Percentiles rank a stretch among this genome's conserved stretches.
Evolutionary conservation across 2,888 invertebrate species (phyloP).

Genomic region (Eupithecia insigniata): DNA sequence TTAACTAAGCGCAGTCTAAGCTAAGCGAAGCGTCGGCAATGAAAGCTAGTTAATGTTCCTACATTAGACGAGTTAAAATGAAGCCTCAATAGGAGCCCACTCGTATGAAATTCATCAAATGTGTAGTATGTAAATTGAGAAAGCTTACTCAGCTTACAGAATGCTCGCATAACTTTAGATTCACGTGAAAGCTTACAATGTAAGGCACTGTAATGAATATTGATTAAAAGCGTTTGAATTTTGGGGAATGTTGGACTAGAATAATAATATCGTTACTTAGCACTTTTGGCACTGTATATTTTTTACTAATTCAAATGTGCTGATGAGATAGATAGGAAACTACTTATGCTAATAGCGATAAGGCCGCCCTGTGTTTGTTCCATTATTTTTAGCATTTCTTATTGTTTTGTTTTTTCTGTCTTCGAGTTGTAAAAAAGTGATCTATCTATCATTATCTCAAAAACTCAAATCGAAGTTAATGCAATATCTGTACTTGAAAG

Average conservation of each 20-base stretch:
- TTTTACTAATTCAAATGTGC: too few relatives aligned
- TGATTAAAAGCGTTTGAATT: constrained; percentile 18
- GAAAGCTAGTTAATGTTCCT: constrained; percentile 4
- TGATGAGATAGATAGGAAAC: too few relatives aligned
- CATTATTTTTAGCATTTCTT: too few relatives aligned
- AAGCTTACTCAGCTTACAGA: constrained; percentile 35
- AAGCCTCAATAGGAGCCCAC: constrained; percentile 30
- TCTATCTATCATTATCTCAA: too few relatives aligned
- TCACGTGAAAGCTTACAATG: constrained; percentile 38
- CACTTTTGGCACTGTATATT: not conserved
- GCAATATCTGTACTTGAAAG: too few relatives aligned
- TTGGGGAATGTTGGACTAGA: constrained; percentile 1
- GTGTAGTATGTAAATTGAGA: constrained; percentile 40
- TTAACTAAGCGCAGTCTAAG: not conserved
- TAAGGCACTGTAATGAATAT: constrained; percentile 31
- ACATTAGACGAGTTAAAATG: constrained; percentile 25
- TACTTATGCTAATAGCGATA: too few relatives aligned
- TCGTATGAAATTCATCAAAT: constrained; percentile 40
- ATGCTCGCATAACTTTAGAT: constrained; percentile 36
- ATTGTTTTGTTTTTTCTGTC: too few relatives aligned
- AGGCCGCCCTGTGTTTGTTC: too few relatives aligned
- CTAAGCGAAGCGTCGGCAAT: not conserved
- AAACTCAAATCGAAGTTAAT: too few relatives aligned
- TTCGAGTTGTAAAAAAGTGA: too few relatives aligned
- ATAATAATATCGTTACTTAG: not conserved